Evolutionary conservation across 1,140 invertebrate species (phyloP).

Genomic region (Bombus waltoni): DNA sequence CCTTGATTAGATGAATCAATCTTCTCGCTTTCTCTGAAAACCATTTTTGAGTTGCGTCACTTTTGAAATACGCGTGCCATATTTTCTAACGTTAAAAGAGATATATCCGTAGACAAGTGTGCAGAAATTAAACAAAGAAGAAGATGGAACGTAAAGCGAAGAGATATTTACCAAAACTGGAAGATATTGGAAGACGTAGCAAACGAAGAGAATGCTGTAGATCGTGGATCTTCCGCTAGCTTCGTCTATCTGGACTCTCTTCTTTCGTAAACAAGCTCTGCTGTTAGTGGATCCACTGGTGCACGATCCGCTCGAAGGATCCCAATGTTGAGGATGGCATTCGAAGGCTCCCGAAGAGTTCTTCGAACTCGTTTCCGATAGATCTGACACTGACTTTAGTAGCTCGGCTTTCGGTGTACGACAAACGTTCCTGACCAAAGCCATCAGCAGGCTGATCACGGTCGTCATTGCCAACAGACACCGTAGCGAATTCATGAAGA

Average conservation of each 20-base stretch:
- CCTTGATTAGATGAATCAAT: no score
- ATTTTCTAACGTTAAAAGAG: not conserved
- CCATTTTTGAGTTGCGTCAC: no score
- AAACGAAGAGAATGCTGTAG: constrained; percentile 80
- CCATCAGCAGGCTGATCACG: constrained; percentile 64
- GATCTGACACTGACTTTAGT: constrained; percentile 76
- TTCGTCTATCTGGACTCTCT: constrained; percentile 70
- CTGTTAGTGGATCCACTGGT: constrained; percentile 80
- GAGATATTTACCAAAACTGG: constrained; percentile 81
- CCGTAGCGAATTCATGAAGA: constrained; percentile 82
- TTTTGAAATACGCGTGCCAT: no score
- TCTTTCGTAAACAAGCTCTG: constrained; percentile 75
- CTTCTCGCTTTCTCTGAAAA: no score
- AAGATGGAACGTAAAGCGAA: not conserved
- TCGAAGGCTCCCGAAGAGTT: constrained; percentile 78
- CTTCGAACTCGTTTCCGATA: constrained; percentile 79
- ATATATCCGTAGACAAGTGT: no score
- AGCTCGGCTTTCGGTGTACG: constrained; percentile 77
- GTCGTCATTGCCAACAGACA: constrained; percentile 76
- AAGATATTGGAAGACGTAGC: constrained; percentile 82
- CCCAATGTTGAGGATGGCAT: constrained; percentile 77
- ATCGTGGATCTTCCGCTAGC: constrained; percentile 80
- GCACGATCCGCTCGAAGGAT: constrained; percentile 77
- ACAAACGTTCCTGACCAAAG: constrained; percentile 71
- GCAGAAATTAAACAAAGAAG: not conserved